These are phyloP conservation scores for Rotaria socialis DNA, from an alignment of 2,888 invertebrate species.

Conservation along the genomic window DNA sequence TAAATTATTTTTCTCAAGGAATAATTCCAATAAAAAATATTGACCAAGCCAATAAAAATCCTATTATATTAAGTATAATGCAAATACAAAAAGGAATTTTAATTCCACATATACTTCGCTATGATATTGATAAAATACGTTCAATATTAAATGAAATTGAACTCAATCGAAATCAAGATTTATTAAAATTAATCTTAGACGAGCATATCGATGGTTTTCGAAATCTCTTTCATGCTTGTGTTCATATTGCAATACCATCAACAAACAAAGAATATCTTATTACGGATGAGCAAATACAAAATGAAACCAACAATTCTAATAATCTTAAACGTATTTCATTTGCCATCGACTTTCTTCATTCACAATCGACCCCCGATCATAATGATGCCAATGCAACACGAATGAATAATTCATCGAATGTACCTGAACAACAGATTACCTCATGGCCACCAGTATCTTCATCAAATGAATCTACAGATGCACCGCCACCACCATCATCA, in stretches of 20 bases:
- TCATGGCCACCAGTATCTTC: no score
- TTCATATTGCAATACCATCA: slow-evolving; percentile 80
- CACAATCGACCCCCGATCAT: no score
- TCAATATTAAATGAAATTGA: slow-evolving; percentile 40
- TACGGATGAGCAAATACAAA: background rate
- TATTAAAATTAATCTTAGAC: slow-evolving; percentile 67
- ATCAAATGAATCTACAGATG: no score
- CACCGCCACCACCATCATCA: no score
- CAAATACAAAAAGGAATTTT: slow-evolving; percentile 14
- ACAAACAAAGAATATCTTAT: slow-evolving; percentile 52
- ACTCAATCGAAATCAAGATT: slow-evolving; percentile 39
- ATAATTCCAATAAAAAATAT: slow-evolving; percentile 21
- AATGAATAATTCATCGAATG: no score
- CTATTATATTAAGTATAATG: background rate
- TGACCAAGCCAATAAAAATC: no score
- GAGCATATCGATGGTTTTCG: slow-evolving; percentile 71
- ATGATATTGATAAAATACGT: slow-evolving; percentile 38
- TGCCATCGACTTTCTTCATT: slow-evolving; percentile 24
- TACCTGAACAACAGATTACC: no score
- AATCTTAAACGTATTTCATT: slow-evolving; percentile 37
- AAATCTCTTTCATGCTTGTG: no score
- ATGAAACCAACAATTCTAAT: background rate
- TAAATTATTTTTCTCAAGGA: slow-evolving; percentile 43
- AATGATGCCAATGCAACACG: no score
- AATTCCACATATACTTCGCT: slow-evolving; percentile 8